Percentiles rank a stretch among this genome's conserved stretches.
phyloP scores from a whole-genome alignment of 2,113 vertebrate species.

The Gymnobelideus leadbeateri region DNA sequence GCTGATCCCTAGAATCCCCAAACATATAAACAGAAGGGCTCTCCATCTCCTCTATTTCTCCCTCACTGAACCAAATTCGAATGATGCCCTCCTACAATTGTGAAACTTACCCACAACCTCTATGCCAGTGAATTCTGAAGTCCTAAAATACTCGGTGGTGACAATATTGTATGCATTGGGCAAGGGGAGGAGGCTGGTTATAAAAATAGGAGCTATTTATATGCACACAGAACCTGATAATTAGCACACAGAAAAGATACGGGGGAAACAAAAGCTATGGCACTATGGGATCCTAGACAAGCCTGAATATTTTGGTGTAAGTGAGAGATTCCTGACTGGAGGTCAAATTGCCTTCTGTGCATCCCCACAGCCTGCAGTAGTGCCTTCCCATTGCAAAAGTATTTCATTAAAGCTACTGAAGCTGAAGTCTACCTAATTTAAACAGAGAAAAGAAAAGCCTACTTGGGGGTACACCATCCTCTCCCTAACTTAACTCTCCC shows the following conservation, averaged over 20 bases:
- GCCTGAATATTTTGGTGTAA: neutral
- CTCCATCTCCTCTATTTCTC: neutral
- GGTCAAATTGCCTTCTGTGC: neutral
- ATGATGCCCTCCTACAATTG: neutral
- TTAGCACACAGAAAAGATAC: constrained; percentile 35
- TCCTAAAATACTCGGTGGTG: neutral
- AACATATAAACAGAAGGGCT: neutral
- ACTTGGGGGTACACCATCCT: neutral
- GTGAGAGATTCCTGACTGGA: neutral
- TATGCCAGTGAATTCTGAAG: neutral
- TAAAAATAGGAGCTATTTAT: constrained; percentile 24
- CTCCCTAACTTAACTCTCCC: constrained; percentile 51
- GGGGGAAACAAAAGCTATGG: neutral
- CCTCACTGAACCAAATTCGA: neutral
- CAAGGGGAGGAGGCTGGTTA: neutral
- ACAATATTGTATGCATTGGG: constrained; percentile 2
- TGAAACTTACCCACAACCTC: neutral
- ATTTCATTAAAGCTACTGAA: neutral
- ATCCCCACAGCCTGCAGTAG: neutral
- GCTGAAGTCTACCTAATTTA: neutral
- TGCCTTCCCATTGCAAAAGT: neutral
- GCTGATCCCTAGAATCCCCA: neutral
- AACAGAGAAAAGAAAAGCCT: neutral
- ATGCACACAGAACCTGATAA: constrained; percentile 16
- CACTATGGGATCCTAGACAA: neutral